These are phyloP conservation scores for Batillaria attramentaria DNA, from an alignment of 1,140 invertebrate genomes.

Conservation along the genomic window DNA sequence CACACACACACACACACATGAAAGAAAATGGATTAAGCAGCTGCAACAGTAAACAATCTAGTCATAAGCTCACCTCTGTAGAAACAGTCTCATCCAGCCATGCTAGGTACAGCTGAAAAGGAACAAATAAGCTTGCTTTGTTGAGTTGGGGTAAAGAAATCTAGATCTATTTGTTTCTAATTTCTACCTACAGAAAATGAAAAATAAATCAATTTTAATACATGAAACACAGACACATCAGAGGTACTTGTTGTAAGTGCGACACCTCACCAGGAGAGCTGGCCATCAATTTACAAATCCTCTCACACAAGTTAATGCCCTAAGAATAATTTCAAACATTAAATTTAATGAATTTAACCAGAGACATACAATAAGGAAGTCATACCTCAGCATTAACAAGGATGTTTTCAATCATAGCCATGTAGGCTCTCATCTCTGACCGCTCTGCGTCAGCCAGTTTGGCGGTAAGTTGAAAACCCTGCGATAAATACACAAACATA, in stretches of 20 bases:
- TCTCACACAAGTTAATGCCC: background rate
- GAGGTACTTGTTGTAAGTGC: background rate
- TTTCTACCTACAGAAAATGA: background rate
- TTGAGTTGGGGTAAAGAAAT: no score
- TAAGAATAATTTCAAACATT: background rate
- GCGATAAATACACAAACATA: constrained; percentile 36
- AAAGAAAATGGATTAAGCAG: no score
- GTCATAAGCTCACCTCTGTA: constrained; percentile 73
- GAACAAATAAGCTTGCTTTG: background rate
- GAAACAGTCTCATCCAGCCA: constrained; percentile 88
- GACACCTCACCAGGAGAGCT: no score
- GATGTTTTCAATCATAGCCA: constrained; percentile 89
- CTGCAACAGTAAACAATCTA: constrained; percentile 13
- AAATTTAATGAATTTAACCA: background rate
- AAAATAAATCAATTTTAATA: background rate
- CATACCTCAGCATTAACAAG: constrained; percentile 87
- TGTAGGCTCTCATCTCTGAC: constrained; percentile 95
- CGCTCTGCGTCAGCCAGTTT: constrained; percentile 82
- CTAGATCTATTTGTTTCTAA: no score
- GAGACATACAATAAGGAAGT: background rate
- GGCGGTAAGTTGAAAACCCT: constrained; percentile 82
- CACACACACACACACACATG: background rate
- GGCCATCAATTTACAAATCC: no score
- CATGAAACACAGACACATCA: background rate
- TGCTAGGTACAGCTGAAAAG: constrained; percentile 83